These are phyloP conservation scores for Hirtodrosophila alboralis DNA, from an alignment of 2,888 invertebrate genomes.

Conservation along the genomic window DNA sequence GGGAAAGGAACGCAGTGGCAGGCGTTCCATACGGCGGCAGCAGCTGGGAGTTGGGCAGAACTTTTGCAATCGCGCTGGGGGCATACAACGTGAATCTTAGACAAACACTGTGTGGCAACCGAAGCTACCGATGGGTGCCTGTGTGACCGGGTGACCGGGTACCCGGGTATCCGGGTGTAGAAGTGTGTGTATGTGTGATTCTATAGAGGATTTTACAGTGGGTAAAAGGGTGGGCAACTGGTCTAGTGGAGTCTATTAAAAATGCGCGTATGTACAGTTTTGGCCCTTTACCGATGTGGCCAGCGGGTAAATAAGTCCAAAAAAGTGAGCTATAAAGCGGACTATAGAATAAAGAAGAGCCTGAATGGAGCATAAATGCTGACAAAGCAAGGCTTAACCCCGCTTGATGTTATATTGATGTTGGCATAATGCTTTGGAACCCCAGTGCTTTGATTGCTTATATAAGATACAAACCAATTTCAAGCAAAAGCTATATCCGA, in stretches of 20 bases:
- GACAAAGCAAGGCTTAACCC: constrained; percentile 26
- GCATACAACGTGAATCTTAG: constrained; percentile 69
- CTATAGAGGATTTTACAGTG: constrained; percentile 14
- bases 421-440: constrained; percentile 8
- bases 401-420: constrained; percentile 8
- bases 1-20: not conserved
- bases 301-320: constrained; percentile 36
- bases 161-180: too few relatives aligned
- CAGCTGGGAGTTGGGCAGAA: not conserved
- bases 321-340: constrained; percentile 13
- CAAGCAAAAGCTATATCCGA: not conserved
- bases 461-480: not conserved
- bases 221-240: constrained; percentile 17
- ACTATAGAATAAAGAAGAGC: constrained; percentile 12
- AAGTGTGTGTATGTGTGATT: constrained; percentile 18
- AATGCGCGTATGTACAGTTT: constrained; percentile 58
- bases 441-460: constrained; percentile 1
- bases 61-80: constrained; percentile 15
- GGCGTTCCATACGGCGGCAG: not conserved
- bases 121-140: constrained; percentile 40
- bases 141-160: too few relatives aligned
- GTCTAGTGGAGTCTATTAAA: constrained; percentile 66
- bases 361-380: constrained; percentile 27
- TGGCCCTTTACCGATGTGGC: constrained; percentile 34
- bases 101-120: constrained; percentile 63